Evolutionary conservation across 2,113 vertebrate species (phyloP), one percentile per base, ranked within the genome.

Genomic region (Cyanoramphus novaezelandiae): DNA sequence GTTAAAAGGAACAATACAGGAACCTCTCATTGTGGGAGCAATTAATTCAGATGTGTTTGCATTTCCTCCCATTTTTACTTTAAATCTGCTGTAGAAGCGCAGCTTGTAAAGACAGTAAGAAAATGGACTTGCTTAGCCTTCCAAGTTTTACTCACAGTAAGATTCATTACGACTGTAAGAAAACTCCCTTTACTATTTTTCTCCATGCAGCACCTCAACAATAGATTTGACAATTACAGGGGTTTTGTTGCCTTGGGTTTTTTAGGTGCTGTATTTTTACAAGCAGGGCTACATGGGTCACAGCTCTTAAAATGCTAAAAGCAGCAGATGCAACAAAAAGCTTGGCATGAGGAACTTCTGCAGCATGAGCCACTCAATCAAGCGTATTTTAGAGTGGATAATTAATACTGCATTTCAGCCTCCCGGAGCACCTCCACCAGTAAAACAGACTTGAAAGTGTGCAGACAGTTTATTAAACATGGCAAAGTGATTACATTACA

Each of bases 361-460:
- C 79, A 95, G 41, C 80, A 11, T 4, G 20, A 87, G 50, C 79
- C 60, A 72, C 62, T 72, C 35, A 39, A 84, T 78, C 47, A 82
- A 82, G 69, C 3, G 1, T 17, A 75, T 83, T 78, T 95, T 47
- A 62, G 44, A 93, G 20, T 31, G n/a, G 59, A 37, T 91, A 89
- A 95, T 79, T 89, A 86, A 95, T 80, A 76, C 59, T 14, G 31
- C 39, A 44, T 86, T 86, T 89, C 74, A 53, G 80, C 41, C 57
- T 93, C 74, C 65, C 47, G 46, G 53, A 85, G 72, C 53, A 79
- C 33, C 47, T 85, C 41, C 17, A 81, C 64, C 69, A 82, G 31
- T 27, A 69, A 82, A 87, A 90, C n/a, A 84, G 27, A 91, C 76
- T 46, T 84, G n/a, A 81, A 96, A 91, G 69, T n/a, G 63, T 33